Conservation (phyloP, 2,888 invertebrate species). For the Spisula subtruncata region DNA sequence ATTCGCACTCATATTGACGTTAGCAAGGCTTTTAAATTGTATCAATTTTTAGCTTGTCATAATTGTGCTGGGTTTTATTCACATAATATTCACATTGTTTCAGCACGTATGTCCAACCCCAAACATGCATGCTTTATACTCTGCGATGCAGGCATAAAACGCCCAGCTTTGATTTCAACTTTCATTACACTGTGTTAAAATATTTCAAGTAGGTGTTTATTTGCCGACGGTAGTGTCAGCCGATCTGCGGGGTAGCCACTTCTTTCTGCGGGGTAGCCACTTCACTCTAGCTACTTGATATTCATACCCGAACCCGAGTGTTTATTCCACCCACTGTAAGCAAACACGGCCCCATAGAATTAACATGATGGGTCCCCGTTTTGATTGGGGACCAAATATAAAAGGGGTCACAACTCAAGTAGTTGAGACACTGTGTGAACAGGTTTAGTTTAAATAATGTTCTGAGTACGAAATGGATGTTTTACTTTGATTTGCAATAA, state of each 20-base stretch:
- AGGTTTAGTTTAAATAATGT: too few relatives aligned
- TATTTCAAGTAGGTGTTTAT: constrained; percentile 32
- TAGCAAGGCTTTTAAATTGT: too few relatives aligned
- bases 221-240: constrained; percentile 19
- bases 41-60: too few relatives aligned
- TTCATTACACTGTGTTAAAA: not conserved
- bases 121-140: not conserved
- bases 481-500: too few relatives aligned
- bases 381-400: not conserved
- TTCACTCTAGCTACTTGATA: constrained; percentile 3
- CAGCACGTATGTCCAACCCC: not conserved
- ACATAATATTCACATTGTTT: not conserved
- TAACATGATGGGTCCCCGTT: not conserved
- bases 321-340: not conserved
- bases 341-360: not conserved
- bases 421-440: too few relatives aligned
- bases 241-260: too few relatives aligned
- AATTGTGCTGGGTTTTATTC: too few relatives aligned
- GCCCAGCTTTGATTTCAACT: too few relatives aligned
- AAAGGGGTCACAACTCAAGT: not conserved
- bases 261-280: not conserved
- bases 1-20: too few relatives aligned
- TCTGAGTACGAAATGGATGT: too few relatives aligned
- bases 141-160: too few relatives aligned
- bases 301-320: not conserved